Percentiles rank a stretch among this genome's conserved stretches.
These are phyloP conservation scores for Eueides isabella DNA, from an alignment of 1,140 invertebrate genomes.

Conservation along the genomic window DNA sequence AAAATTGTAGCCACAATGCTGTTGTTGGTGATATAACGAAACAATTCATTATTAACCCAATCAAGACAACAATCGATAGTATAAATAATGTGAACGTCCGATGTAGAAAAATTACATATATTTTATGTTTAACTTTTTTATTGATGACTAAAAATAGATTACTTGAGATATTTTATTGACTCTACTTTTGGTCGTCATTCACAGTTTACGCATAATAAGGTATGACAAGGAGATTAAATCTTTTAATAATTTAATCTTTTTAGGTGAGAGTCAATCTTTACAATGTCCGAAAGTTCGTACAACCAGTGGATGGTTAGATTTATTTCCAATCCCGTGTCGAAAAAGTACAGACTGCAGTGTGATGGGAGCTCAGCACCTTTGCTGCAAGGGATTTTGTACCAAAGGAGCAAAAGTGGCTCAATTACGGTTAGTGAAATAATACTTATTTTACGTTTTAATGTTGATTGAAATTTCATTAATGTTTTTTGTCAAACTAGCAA, in stretches of 20 bases:
- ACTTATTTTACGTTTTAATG: neutral
- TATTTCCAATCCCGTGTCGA: constrained; percentile 78
- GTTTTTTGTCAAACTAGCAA: neutral
- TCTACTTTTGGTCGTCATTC: no score
- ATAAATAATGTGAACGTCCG: no score
- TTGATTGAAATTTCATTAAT: neutral
- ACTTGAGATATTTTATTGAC: no score
- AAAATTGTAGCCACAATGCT: no score
- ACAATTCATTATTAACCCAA: no score
- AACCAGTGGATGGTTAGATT: constrained; percentile 75
- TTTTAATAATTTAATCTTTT: neutral
- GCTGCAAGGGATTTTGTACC: constrained; percentile 77
- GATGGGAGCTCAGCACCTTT: constrained; percentile 73
- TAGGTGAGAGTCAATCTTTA: constrained; percentile 61
- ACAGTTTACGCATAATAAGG: no score
- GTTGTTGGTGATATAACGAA: no score
- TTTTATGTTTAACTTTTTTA: no score
- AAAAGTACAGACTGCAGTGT: constrained; percentile 71
- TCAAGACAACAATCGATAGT: no score
- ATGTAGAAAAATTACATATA: no score
- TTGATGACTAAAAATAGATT: no score
- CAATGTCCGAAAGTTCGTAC: constrained; percentile 71
- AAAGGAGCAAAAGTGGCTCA: constrained; percentile 61
- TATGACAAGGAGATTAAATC: neutral
- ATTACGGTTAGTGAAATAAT: constrained; percentile 53